Evolutionary conservation across 2,888 invertebrate species (phyloP), one percentile per base, ranked within the genome.

Genomic region (Dryomyza anilis): DNA sequence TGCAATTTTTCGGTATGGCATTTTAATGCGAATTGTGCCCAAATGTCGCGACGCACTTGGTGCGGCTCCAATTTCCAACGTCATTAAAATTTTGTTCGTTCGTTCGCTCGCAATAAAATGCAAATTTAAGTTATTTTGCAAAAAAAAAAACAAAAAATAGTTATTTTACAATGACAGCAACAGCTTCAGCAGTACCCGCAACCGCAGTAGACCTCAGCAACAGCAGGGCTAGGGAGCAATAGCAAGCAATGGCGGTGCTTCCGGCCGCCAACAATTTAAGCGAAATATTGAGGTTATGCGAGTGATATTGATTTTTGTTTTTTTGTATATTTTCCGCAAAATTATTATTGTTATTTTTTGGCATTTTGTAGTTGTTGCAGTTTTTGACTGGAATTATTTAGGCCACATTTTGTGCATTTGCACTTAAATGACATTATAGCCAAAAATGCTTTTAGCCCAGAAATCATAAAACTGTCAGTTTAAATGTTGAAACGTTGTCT

Each of bases 81-180:
- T 43, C 43, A 43, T 43, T 43, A 43, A 43, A 43, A 16, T 43
- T 43, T 43, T n/a, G n/a, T n/a, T n/a, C n/a, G n/a, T n/a, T n/a
- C n/a, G n/a, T n/a, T n/a, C n/a, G n/a, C n/a, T 50, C 23, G 50
- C 50, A 52, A 52, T 52, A 52, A 52, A 52, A 52, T 52, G 50
- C 50, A 25, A 52, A 52, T 52, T 52, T 52, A 52, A 27, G 10
- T 52, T 25, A 25, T 23, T 29, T 25, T 29, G n/a, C 27, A 52
- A 52, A n/a, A n/a, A n/a, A n/a, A n/a, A n/a, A n/a, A n/a, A n/a
- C n/a, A n/a, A n/a, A n/a, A n/a, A n/a, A n/a, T n/a, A n/a, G n/a
- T n/a, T n/a, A n/a, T n/a, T 52, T 52, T 52, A 27, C n/a, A 52
- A 52, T 16, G n/a, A 25, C 10, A 29, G 10, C 14, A 52, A 52